Base-by-base conservation (phyloP, 2,888 invertebrate genomes). In the Ophraella communa region DNA sequence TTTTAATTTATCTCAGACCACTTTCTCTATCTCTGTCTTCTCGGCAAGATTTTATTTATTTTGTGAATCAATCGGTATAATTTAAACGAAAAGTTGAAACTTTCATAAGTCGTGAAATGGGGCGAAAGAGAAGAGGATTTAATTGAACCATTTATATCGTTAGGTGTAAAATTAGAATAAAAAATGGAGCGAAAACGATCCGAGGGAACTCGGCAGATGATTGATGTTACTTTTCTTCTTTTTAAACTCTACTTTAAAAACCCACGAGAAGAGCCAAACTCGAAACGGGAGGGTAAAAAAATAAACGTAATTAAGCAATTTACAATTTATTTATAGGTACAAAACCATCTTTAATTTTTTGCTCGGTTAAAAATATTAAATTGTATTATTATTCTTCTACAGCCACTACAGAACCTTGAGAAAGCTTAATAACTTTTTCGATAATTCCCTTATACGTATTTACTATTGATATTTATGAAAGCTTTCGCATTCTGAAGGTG, bases 381-480 rank as follows among this genome's bases (percentile, higher is more conserved):
- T 27, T 1, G 8, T 10, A 27, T 3, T 10, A 27, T 10, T 8
- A 27, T 27, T 33, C 11, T 35, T 35, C 11, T 35, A 11, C n/a
- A 17, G 17, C 17, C 14, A 14, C 7, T 30, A 10, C 30, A 17
- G 1, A 39, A 39, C 17, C 8, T 39, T 39, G 14, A 5, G 17
- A 39, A 17, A 39, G 17, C 39, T 39, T 7, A 39, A 39, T 39
- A 39, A 39, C 7, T 39, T 39, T 39, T 14, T 39, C n/a, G 35
- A 35, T 39, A n/a, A 39, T 39, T 39, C 47, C 47, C 49, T 51
- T 52, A 52, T 51, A 21, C n/a, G 17, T 51, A 7, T 59, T 45
- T 76, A 71, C 79, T 80, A 81, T 81, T 81, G 81, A 81, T 81
- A 81, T 81, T 81, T 81, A 81, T 81, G 80, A 81, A 81, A 81